Evolutionary conservation across 2,888 invertebrate genomes (phyloP).

Genomic region (Thymelicus acteon): DNA sequence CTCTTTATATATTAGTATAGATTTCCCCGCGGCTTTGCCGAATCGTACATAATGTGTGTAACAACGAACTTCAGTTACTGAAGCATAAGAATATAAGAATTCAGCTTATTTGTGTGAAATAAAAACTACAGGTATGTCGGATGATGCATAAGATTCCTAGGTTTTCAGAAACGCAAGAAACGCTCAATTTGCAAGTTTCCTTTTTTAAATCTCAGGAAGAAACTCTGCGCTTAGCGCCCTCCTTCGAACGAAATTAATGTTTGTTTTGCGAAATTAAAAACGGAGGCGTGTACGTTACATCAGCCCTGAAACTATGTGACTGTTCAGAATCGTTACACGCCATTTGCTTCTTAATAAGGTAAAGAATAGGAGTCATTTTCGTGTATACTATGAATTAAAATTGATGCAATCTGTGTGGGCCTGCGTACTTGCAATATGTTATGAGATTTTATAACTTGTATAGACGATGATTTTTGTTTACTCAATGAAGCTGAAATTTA

Average conservation of each 20-base stretch:
- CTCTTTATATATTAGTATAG: no score
- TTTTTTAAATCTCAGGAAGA: slow-evolving; percentile 32
- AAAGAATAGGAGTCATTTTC: not conserved
- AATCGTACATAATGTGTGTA: no score
- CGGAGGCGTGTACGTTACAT: slow-evolving; percentile 50
- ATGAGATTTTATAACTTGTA: slow-evolving; percentile 21
- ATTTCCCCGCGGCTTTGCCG: no score
- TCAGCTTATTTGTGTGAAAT: not conserved
- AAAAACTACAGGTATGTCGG: not conserved
- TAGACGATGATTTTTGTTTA: slow-evolving; percentile 47
- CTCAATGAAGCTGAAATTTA: slow-evolving; percentile 45
- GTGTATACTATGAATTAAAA: not conserved
- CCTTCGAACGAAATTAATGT: slow-evolving; percentile 70
- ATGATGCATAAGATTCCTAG: slow-evolving; percentile 20
- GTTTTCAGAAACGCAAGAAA: slow-evolving; percentile 21
- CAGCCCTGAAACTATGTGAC: slow-evolving; percentile 28
- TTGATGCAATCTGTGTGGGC: slow-evolving; percentile 1
- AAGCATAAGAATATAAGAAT: no score
- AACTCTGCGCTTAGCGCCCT: slow-evolving; percentile 44
- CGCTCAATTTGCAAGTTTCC: slow-evolving; percentile 33
- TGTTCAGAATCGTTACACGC: not conserved
- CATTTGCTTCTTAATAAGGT: not conserved
- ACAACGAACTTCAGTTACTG: no score
- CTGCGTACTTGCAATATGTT: slow-evolving; percentile 8
- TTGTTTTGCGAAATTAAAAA: slow-evolving; percentile 76